Conservation (phyloP, 2,113 vertebrate species). For the Toxostoma redivivum region DNA sequence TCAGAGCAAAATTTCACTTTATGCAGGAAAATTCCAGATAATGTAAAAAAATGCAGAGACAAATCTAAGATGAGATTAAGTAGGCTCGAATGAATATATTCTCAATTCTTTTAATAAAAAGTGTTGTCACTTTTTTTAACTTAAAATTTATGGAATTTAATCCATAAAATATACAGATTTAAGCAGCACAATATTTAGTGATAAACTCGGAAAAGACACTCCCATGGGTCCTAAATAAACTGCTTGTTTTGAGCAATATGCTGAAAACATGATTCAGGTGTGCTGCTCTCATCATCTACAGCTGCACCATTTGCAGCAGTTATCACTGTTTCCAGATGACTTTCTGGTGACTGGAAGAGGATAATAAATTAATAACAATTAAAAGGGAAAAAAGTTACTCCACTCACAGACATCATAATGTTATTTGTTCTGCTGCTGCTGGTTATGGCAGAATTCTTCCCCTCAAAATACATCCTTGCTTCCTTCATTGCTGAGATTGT, state of each 20-base stretch:
- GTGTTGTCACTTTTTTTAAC: neutral
- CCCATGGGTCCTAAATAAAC: neutral
- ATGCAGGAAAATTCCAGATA: neutral
- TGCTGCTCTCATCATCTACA: neutral
- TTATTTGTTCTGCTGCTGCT: neutral
- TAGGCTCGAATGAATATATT: neutral
- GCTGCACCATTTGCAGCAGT: neutral
- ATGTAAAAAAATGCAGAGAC: neutral
- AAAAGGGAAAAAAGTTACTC: neutral
- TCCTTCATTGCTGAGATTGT: neutral
- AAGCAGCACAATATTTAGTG: neutral
- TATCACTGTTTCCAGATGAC: neutral
- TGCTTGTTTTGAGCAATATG: neutral
- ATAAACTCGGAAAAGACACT: neutral
- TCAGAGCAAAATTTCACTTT: neutral
- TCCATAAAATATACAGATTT: neutral
- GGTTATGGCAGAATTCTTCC: neutral
- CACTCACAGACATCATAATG: neutral
- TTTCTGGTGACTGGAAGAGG: neutral
- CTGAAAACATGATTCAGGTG: neutral
- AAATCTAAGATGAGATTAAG: neutral
- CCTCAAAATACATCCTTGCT: neutral
- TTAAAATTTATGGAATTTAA: neutral
- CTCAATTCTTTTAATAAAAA: neutral
- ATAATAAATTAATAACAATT: neutral